phyloP scores from a whole-genome alignment of 1,140 invertebrate genomes.

The Drosophila teissieri region DNA sequence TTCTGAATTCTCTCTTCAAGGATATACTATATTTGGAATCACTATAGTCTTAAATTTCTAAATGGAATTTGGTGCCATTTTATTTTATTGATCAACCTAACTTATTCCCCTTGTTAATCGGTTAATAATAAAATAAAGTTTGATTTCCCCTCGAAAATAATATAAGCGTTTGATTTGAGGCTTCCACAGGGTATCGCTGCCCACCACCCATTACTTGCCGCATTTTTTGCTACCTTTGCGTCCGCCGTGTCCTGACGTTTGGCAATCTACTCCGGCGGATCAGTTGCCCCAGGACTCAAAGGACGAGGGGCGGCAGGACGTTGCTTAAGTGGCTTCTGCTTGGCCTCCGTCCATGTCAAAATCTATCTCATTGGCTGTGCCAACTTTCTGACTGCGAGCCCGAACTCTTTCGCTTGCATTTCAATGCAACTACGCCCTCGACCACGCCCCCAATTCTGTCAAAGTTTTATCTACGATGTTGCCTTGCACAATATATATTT shows the following conservation, averaged over 20 bases:
- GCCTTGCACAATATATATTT: conserved; percentile 30
- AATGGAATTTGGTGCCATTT: neutral
- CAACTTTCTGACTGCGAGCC: conserved; percentile 49
- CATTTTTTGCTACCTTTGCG: conserved; percentile 47
- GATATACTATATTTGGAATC: neutral
- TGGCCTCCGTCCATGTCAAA: conserved; percentile 62
- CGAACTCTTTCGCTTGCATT: conserved; percentile 69
- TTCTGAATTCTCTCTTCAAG: no score
- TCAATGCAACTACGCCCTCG: conserved; percentile 61
- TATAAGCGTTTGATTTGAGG: neutral
- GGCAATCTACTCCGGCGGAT: conserved; percentile 70
- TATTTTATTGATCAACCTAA: no score
- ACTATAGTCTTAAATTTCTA: neutral
- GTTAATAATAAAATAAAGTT: neutral
- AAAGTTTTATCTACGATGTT: conserved; percentile 71
- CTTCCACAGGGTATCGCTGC: conserved; percentile 15
- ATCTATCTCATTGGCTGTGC: conserved; percentile 61
- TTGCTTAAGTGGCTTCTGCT: conserved; percentile 73
- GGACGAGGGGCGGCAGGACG: conserved; percentile 19
- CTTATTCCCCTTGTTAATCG: no score
- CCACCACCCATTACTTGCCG: conserved; percentile 33
- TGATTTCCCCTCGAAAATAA: neutral
- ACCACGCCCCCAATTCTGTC: conserved; percentile 61
- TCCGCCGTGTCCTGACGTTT: conserved; percentile 55
- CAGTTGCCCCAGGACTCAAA: conserved; percentile 26